phyloP scores from a whole-genome alignment of 2,797 vertebrate genomes.

The Anabacerthia variegaticeps region DNA sequence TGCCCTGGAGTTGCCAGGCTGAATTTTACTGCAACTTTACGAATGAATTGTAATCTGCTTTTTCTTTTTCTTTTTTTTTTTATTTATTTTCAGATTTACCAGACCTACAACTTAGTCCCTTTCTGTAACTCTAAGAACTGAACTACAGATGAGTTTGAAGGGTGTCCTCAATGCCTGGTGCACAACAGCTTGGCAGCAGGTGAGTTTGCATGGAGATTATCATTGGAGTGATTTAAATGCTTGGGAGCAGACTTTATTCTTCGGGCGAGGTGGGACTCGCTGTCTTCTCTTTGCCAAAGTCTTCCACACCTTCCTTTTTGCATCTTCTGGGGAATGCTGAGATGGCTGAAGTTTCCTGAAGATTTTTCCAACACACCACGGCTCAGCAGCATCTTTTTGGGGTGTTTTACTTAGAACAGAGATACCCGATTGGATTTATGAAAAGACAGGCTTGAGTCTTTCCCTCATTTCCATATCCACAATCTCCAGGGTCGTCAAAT shows the following conservation, averaged over 20 bases:
- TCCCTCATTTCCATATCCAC: not conserved
- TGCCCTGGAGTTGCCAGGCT: not conserved
- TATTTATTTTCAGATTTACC: not conserved
- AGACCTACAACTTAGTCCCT: not conserved
- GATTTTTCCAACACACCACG: not conserved
- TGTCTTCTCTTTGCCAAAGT: not conserved
- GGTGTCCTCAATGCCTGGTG: not conserved
- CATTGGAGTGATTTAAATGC: not conserved
- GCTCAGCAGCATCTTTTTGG: not conserved
- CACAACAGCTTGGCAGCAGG: not conserved
- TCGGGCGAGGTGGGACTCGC: rapidly evolving
- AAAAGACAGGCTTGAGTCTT: not conserved
- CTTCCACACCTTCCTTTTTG: not conserved
- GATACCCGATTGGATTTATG: not conserved
- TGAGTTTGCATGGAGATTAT: not conserved
- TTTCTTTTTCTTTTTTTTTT: not conserved
- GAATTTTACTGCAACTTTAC: not conserved
- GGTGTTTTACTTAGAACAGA: not conserved
- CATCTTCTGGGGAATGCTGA: not conserved
- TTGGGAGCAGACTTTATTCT: not conserved
- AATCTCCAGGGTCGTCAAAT: not conserved
- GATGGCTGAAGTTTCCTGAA: not conserved
- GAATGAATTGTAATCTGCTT: not conserved
- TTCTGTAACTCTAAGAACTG: not conserved
- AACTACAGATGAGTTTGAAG: slow-evolving; percentile 2